Evolutionary conservation across 2,113 vertebrate species (phyloP), one percentile per base, ranked within the genome.

Genomic region (Amphiprion ocellaris): DNA sequence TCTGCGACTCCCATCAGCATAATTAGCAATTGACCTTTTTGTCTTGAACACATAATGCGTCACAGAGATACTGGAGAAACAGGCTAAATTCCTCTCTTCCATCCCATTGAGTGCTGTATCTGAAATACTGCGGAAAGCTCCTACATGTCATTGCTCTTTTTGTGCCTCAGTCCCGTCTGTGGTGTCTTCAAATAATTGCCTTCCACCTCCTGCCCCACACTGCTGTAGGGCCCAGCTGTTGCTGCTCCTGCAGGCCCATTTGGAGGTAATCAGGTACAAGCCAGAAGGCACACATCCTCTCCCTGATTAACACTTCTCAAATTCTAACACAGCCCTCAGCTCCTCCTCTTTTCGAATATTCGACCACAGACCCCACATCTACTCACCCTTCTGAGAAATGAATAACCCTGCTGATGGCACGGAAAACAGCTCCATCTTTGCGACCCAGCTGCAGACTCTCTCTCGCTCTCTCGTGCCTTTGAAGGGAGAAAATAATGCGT

Each of bases 211-310:
- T 28, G 73, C 89, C 90, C 82, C 81, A 90, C 87, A 16, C 73
- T 90, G 94, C 94, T 92, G 92, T 83, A 60, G 68, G 69, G 78
- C 89, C 94, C 95, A 95, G 96, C 94, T 88, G 88, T 81, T 78
- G 68, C 53, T 69, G 69, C 63, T 65, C 73, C 69, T 79, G 82
- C 81, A 77, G 86, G 79, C 87, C 94, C 94, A 95, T 97, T 97
- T 97, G 96, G 95, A 96, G 97, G 96, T 96, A 97, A 97, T 99
- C 96, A 96, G 95, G 95, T 96, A 89, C 89, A 95, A 95, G 92
- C 93, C 96, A 96, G 96, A 96, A 97, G 96, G 95, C 95, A 93
- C 83, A 95, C 96, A 97, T 97, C 97, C 97, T 97, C 96, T 95
- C 94, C 95, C 95, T 97, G 96, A 97, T 97, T 97, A 97, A 94